A percentile compares a stretch with the other conserved stretches of the same genome.
phyloP scores from a whole-genome alignment of 1,140 invertebrate genomes.

The Cydia pomonella region DNA sequence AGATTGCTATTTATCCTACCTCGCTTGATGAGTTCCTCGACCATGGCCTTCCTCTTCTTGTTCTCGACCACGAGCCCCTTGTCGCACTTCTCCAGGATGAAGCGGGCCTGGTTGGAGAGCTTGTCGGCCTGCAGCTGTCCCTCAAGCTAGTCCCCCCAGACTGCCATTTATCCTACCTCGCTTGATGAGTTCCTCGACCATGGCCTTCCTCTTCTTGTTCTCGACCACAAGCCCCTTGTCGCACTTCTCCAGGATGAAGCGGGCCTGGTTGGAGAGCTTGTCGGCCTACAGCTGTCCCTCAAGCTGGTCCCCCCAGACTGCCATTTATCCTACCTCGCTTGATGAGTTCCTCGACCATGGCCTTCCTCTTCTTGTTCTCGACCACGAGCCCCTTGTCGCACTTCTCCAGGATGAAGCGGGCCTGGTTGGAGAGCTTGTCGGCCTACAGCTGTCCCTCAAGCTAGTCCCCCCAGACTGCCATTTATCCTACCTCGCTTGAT shows the following conservation, averaged over 20 bases:
- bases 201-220: conserved; percentile 95
- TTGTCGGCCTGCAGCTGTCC: conserved; percentile 83
- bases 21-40: too few species aligned
- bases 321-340: conserved; percentile 79
- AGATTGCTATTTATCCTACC: too few species aligned
- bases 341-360: conserved; percentile 94
- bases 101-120: conserved; percentile 95
- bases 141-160: background rate
- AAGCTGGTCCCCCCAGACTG: conserved; percentile 84
- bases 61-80: conserved; percentile 95
- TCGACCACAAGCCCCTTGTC: conserved; percentile 94
- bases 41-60: conserved; percentile 91
- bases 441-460: conserved; percentile 94
- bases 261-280: conserved; percentile 95
- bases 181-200: too few species aligned
- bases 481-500: too few species aligned
- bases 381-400: conserved; percentile 95
- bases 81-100: conserved; percentile 98
- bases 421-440: conserved; percentile 95
- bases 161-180: conserved; percentile 34
- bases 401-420: conserved; percentile 98
- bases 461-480: too few species aligned
- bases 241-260: conserved; percentile 99
- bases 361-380: conserved; percentile 97
- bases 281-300: conserved; percentile 92